Evolutionary conservation across 1,140 invertebrate genomes (phyloP), one percentile per base, ranked within the genome.

Genomic region (Anoplolepis gracilipes): DNA sequence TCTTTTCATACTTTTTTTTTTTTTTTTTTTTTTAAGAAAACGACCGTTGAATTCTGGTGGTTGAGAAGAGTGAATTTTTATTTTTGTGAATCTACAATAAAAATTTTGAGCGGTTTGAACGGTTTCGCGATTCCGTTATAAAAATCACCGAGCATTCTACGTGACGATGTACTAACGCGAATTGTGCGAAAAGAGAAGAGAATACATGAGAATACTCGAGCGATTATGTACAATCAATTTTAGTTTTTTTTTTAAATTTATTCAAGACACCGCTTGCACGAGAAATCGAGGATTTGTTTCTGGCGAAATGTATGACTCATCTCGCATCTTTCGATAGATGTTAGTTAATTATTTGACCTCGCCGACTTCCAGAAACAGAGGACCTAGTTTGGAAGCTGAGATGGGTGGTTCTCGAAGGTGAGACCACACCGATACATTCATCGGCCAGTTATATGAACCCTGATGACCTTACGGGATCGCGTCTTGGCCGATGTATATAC

Each of bases 391-490:
- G 67, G 53, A 72, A 82, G 39, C 25, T 82, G 53, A 82, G 55
- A 73, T 53, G 28, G 28, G 36, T 39, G 53, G 53, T 25, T 82
- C 1, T 49, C 53, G 67, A 82, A 82, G 36, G 78, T 30, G 33
- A 73, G 78, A 82, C 78, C 78, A 82, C 78, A 72, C 78, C 67
- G 67, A 28, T 28, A 25, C 67, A 33, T 2, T 82, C 53, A 82
- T 81, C 65, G 78, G 67, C 53, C 67, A 73, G 78, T 61, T 72
- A 82, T 49, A 36, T 36, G 78, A 82, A 82, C 53, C 78, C 28
- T 73, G 78, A 73, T 82, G 78, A 82, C 78, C 78, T 82, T 82
- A 82, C 33, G 39, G 53, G 78, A 73, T 82, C 78, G 67, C 53
- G 53, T 82, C 78, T 65, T 81, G 33, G 25, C 53, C 78, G 67